Conservation (phyloP, 1,140 invertebrate species). For the Sweltsa coloradensis region DNA sequence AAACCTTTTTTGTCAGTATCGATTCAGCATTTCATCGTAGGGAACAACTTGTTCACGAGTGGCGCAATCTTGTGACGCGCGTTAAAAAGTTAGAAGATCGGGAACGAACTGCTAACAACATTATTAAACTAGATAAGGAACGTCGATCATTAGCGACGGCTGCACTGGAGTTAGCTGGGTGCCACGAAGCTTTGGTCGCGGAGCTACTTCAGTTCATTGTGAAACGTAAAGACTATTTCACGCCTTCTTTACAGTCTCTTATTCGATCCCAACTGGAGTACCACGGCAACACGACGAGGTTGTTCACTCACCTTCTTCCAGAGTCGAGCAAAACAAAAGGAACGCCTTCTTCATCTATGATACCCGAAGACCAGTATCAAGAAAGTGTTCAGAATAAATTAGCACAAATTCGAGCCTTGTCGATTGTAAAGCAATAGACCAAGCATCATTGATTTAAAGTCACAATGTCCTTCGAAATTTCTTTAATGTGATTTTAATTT, state of each 20-base stretch:
- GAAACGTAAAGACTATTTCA: conserved; percentile 29
- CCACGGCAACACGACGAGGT: conserved; percentile 30
- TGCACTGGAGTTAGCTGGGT: conserved; percentile 27
- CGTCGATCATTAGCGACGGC: conserved; percentile 22
- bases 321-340: conserved; percentile 16
- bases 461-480: too few species aligned
- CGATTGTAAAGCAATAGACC: conserved; percentile 33
- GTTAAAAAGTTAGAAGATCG: conserved; percentile 31
- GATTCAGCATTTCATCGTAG: conserved; percentile 26
- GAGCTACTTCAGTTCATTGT: conserved; percentile 29
- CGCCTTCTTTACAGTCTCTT: conserved; percentile 31
- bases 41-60: conserved; percentile 28
- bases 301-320: conserved; percentile 31
- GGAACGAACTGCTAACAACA: conserved; percentile 29
- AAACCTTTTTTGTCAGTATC: conserved; percentile 27
- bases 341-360: conserved; percentile 19
- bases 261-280: conserved; percentile 34
- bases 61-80: conserved; percentile 24
- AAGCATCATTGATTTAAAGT: too few species aligned
- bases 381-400: conserved; percentile 23
- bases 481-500: too few species aligned
- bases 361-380: conserved; percentile 27
- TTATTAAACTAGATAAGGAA: conserved; percentile 31
- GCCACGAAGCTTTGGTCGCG: conserved; percentile 25
- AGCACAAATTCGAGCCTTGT: conserved; percentile 25